Evolutionary conservation across 2,888 invertebrate species (phyloP).

Genomic region (Epicampocera succincta): DNA sequence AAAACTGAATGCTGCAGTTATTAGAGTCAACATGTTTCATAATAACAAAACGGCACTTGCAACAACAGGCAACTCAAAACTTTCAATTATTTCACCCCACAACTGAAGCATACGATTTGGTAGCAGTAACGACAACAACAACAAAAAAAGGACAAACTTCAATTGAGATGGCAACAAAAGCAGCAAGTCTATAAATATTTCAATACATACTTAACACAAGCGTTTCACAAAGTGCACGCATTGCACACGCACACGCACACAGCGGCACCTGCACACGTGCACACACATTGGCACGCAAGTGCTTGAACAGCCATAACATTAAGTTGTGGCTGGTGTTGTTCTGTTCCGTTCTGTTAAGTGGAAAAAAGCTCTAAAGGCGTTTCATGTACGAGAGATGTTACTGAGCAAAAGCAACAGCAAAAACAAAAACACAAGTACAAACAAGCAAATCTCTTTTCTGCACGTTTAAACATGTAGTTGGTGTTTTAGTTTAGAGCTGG

Average conservation of each 20-base stretch:
- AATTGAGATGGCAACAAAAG: slow-evolving; percentile 34
- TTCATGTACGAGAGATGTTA: neutral
- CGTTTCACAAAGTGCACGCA: slow-evolving; percentile 50
- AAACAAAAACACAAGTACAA: slow-evolving; percentile 2
- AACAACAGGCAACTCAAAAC: slow-evolving; percentile 32
- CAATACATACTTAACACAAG: slow-evolving; percentile 60
- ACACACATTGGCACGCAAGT: neutral
- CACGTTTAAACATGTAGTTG: slow-evolving; percentile 54
- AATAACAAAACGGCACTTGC: slow-evolving; percentile 45
- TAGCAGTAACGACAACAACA: slow-evolving; percentile 38
- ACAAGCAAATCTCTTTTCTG: slow-evolving; percentile 56
- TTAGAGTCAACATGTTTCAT: slow-evolving; percentile 60
- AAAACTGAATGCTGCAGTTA: slow-evolving; percentile 41
- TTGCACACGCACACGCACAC: neutral
- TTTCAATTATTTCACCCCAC: slow-evolving; percentile 3
- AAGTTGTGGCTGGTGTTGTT: neutral
- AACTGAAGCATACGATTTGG: neutral
- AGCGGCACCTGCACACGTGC: neutral
- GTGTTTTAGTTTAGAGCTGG: slow-evolving; percentile 38
- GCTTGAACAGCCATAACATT: neutral
- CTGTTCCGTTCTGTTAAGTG: neutral
- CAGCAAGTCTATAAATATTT: slow-evolving; percentile 59
- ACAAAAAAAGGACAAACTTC: slow-evolving; percentile 8
- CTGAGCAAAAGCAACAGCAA: neutral
- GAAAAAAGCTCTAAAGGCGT: neutral